A percentile compares a stretch with the other conserved stretches of the same genome.
Evolutionary conservation across 2,797 vertebrate genomes (phyloP).

Genomic region (Atherinosoma microstoma): DNA sequence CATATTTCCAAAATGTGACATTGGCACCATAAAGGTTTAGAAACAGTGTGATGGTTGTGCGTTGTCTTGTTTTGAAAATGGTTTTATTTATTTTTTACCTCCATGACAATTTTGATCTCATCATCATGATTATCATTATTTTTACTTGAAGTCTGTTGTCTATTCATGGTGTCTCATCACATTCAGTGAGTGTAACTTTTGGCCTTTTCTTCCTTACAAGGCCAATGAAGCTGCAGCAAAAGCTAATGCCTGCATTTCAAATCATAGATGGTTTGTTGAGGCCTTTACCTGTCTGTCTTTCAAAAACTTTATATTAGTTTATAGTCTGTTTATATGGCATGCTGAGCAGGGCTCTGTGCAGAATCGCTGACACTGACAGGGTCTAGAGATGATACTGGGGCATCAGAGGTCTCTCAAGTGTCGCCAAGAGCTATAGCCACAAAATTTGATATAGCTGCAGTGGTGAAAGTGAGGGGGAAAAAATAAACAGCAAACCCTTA

Average conservation of each 20-base stretch:
- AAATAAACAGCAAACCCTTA: slow-evolving; percentile 67
- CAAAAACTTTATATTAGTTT: slow-evolving; percentile 11
- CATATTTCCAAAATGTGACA: no score
- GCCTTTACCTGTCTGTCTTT: slow-evolving; percentile 6
- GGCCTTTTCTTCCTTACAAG: slow-evolving; percentile 29
- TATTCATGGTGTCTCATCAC: not conserved
- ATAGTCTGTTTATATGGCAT: slow-evolving; percentile 57
- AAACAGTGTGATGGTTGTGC: not conserved
- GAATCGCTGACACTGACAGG: slow-evolving; percentile 75
- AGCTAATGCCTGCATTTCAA: slow-evolving; percentile 33
- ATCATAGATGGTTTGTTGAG: not conserved
- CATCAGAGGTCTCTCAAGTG: slow-evolving; percentile 77
- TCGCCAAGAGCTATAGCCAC: slow-evolving; percentile 67
- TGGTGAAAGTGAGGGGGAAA: slow-evolving; percentile 59
- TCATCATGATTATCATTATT: not conserved
- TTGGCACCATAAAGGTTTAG: no score
- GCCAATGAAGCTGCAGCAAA: slow-evolving; percentile 32
- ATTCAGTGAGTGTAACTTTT: slow-evolving; percentile 9
- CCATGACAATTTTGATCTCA: not conserved
- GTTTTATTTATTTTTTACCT: not conserved
- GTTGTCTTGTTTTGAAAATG: not conserved
- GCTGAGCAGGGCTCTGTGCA: slow-evolving; percentile 62
- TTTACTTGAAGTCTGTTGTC: not conserved
- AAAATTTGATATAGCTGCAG: slow-evolving; percentile 81
- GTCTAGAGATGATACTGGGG: slow-evolving; percentile 58